Conservation (phyloP, 2,797 vertebrate species). For the Coccyzus lansbergi region DNA sequence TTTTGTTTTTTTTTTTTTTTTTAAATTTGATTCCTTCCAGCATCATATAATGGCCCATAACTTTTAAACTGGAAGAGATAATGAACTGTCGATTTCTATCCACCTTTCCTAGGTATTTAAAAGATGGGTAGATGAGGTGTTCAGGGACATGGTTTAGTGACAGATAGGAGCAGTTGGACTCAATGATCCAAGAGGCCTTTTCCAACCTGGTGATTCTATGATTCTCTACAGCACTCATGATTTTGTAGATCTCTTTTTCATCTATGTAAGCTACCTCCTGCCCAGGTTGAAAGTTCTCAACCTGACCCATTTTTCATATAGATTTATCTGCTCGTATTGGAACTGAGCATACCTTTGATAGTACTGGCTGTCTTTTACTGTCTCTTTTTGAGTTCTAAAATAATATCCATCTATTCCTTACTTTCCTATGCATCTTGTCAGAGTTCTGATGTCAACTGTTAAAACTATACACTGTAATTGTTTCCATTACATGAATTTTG, state of each 20-base stretch:
- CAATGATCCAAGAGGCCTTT: no score
- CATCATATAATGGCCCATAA: neutral
- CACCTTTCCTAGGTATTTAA: neutral
- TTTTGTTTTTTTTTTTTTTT: constrained; percentile 17
- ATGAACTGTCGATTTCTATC: neutral
- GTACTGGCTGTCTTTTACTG: neutral
- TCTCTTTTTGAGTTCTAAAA: neutral
- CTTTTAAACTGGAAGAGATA: neutral
- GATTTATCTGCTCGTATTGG: neutral
- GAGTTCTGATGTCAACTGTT: neutral
- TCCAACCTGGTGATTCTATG: no score
- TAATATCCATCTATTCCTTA: neutral
- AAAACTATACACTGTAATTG: neutral
- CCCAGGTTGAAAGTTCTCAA: neutral
- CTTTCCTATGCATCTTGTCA: neutral
- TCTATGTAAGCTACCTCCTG: neutral
- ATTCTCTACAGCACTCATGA: neutral
- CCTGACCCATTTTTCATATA: neutral
- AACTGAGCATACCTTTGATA: neutral
- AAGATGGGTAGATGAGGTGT: no score
- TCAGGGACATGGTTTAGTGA: no score
- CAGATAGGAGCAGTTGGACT: no score
- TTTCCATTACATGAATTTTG: neutral
- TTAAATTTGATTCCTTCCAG: neutral
- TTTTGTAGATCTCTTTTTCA: neutral